Base-by-base conservation (phyloP, 2,888 invertebrate genomes). In the Drosophila paracracens region DNA sequence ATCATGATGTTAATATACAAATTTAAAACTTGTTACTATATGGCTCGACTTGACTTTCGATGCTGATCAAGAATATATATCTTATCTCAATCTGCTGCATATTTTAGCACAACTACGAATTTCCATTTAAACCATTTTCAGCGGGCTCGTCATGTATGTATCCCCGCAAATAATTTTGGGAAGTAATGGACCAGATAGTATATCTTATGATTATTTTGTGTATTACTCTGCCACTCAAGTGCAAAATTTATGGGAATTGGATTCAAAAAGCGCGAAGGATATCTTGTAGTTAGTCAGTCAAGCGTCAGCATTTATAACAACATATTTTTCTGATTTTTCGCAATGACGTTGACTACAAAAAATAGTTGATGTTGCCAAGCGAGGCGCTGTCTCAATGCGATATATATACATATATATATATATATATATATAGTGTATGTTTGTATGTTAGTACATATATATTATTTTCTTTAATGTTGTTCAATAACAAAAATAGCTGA, bases 311-410 rank as follows among this genome's bases (percentile, higher is more conserved):
- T 40, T 16, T 51, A 51, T 60, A 53, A 61, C 46, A 54, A 58
- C 66, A 57, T 52, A 29, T 56, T 59, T 71, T 51, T 38, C 27
- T 29, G 36, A 58, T 61, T 68, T 68, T 51, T 35, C 40, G n/a
- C 58, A 72, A 81, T 80, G 83, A 81, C 81, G 81, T 74, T 81
- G 83, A 77, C 74, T 74, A 66, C 70, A 64, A 72, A 66, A 59
- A 65, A 46, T 62, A 72, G 58, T 82, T 65, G 74, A 73, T 66
- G 83, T 82, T 80, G 83, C 68, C 67, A 79, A 66, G 80, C 71
- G 48, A 82, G 64, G 68, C 70, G 52, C 33, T 33, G 11, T 33
- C 33, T 33, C 10, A 33, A 11, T 35, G 64, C 58, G 57, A 65
- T 70, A 54, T 66, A 48, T 56, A 36, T 25, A 21, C 5, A 21